phyloP scores from a whole-genome alignment of 2,888 invertebrate genomes.

The Lepidocyrtoides sp. region DNA sequence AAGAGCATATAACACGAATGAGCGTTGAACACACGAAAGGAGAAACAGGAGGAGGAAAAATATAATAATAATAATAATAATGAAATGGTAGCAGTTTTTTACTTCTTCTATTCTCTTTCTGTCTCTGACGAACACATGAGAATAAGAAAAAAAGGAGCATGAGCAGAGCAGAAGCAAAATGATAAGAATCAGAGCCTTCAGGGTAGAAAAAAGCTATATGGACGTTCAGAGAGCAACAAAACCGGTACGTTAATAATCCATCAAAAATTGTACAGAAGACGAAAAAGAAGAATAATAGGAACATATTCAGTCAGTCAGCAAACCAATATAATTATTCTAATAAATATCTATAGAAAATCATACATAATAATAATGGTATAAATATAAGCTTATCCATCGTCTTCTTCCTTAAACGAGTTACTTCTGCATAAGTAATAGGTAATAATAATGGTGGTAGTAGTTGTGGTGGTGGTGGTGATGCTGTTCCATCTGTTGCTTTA shows the following conservation, averaged over 20 bases:
- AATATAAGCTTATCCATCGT: slow-evolving; percentile 31
- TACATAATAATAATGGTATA: neutral
- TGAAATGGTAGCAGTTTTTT: slow-evolving; percentile 68
- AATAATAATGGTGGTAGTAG: neutral
- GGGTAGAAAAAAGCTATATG: slow-evolving; percentile 76
- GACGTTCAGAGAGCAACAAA: slow-evolving; percentile 64
- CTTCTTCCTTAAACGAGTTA: slow-evolving; percentile 33
- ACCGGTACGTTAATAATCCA: slow-evolving; percentile 86
- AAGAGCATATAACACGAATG: slow-evolving; percentile 30
- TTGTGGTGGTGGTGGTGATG: neutral
- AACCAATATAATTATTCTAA: slow-evolving; percentile 57
- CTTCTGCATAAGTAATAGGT: neutral
- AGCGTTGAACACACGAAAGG: neutral
- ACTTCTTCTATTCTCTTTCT: slow-evolving; percentile 35
- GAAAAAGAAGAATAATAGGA: neutral
- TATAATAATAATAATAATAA: slow-evolving; percentile 19
- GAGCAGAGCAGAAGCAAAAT: slow-evolving; percentile 34
- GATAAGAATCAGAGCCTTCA: slow-evolving; percentile 85
- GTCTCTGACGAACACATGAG: too few relatives aligned
- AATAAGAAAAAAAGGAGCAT: neutral
- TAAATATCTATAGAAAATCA: slow-evolving; percentile 24
- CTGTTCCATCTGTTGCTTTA: slow-evolving; percentile 36
- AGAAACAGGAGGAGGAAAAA: slow-evolving; percentile 24
- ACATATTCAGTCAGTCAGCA: slow-evolving; percentile 21
- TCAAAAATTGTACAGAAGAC: slow-evolving; percentile 80